A percentile compares a stretch with the other conserved stretches of the same genome.
Conservation (phyloP, 2,888 invertebrate genomes). For the Amiota minor region DNA sequence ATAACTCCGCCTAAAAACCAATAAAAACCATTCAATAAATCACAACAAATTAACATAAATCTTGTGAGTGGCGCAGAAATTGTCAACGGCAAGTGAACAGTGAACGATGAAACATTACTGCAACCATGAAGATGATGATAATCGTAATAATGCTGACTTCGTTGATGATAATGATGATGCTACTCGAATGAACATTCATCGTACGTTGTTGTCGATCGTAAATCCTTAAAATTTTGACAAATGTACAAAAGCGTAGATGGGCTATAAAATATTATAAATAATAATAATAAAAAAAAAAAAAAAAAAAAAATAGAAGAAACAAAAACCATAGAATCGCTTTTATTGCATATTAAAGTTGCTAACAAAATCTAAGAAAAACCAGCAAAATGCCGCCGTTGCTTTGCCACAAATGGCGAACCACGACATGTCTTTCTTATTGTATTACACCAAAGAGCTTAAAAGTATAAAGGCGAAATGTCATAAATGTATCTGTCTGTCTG, state of each 20-base stretch:
- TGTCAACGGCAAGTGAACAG: conserved; percentile 50
- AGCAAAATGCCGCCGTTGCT: neutral
- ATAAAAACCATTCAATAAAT: conserved; percentile 68
- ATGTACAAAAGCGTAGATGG: conserved; percentile 62
- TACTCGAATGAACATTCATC: too few relatives aligned
- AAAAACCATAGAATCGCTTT: conserved; percentile 11
- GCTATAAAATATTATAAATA: conserved; percentile 61
- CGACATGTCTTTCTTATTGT: conserved; percentile 35
- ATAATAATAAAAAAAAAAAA: conserved; percentile 40
- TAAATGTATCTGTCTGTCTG: conserved; percentile 16
- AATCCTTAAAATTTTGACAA: conserved; percentile 64
- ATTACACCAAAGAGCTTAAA: neutral
- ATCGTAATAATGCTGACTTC: neutral
- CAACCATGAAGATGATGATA: neutral
- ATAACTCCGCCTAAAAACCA: conserved; percentile 51
- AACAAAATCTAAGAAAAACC: neutral
- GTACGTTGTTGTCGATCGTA: conserved; percentile 63
- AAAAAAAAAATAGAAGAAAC: conserved; percentile 14
- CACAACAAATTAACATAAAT: conserved; percentile 67
- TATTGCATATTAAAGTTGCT: conserved; percentile 18
- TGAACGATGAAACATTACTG: neutral
- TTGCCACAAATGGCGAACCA: conserved; percentile 65
- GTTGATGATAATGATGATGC: conserved; percentile 47
- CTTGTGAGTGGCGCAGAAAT: conserved; percentile 47
- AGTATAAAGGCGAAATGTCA: conserved; percentile 24